A percentile compares a stretch with the other conserved stretches of the same genome.
phyloP scores from a whole-genome alignment of 35 echinoderm and acorn worm genomes.

The Apostichopus californicus region DNA sequence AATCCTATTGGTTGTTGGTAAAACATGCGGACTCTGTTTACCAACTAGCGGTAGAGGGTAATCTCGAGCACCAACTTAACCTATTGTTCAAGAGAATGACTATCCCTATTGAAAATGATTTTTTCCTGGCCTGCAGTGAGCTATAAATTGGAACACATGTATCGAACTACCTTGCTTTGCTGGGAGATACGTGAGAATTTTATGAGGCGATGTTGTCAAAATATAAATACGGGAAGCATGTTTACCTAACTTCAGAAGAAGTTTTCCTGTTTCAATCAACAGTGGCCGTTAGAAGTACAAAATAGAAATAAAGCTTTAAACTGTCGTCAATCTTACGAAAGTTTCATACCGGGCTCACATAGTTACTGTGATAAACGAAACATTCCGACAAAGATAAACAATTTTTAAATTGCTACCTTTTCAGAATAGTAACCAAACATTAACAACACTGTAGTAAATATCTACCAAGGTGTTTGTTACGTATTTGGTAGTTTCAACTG shows the following conservation, averaged over 20 bases:
- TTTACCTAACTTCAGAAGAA: neutral
- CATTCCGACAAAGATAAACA: too few relatives aligned
- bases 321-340: too few relatives aligned
- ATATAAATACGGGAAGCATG: neutral
- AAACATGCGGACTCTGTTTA: neutral
- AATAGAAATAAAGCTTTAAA: too few relatives aligned
- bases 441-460: too few relatives aligned
- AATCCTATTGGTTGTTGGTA: conserved; percentile 3
- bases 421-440: too few relatives aligned
- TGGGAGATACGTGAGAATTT: neutral
- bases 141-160: neutral
- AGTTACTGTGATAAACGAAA: too few relatives aligned
- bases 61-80: neutral
- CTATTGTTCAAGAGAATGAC: neutral
- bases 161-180: neutral
- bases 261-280: neutral
- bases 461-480: too few relatives aligned
- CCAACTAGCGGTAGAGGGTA: neutral
- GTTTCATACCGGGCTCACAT: too few relatives aligned
- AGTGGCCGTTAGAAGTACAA: too few relatives aligned
- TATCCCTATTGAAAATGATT: too few relatives aligned
- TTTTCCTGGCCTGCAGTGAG: neutral
- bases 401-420: too few relatives aligned
- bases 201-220: neutral
- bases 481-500: too few relatives aligned